Base-by-base conservation (phyloP, 2,888 invertebrate species). In the Pachycephus smyrnensis region DNA sequence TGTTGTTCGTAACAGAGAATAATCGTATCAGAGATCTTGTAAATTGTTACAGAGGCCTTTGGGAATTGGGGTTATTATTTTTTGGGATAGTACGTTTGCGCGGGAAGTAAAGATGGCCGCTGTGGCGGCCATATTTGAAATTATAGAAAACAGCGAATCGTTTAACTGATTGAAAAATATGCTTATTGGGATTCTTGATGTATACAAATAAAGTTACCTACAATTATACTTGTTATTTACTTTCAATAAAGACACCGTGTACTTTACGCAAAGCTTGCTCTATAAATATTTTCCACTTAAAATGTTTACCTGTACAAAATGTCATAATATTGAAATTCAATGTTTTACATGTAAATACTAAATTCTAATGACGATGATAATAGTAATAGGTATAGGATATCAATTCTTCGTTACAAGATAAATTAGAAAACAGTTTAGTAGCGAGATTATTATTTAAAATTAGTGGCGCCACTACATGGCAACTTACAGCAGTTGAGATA, bases 91-190 rank as follows among this genome's bases (percentile, higher is more conserved):
- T 69, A 78, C 78, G 82, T 81, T 77, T 81, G 82, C 79, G 79
- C 78, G 12, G 23, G 0, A 15, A 79, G 75, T 75, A 73, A 80
- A 73, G 55, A 82, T 82, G 82, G 82, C 79, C 78, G 77, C 76
- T 74, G 35, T 78, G 69, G 68, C 82, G 78, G 81, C 81, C 79
- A 82, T 76, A 74, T 78, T 81, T 55, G 23, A 55, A 55, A 55
- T 55, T 55, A 23, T 2, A 55, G 23, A 23, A 55, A 55, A 55
- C 2, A 40, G 40, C 6, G 9, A 55, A 55, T 55, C 2, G 23
- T 55, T 1, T 40, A 23, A 23, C 15, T 40, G 15, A 23, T 55
- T 55, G 23, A 23, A 2, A 15, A 35, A 23, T 55, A 55, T 55
- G 55, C 23, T 55, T 33, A 33, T 4, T 55, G 23, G 0, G 55